Evolutionary conservation across 2,888 invertebrate genomes (phyloP).

Genomic region (Ochropleura leucogaster): DNA sequence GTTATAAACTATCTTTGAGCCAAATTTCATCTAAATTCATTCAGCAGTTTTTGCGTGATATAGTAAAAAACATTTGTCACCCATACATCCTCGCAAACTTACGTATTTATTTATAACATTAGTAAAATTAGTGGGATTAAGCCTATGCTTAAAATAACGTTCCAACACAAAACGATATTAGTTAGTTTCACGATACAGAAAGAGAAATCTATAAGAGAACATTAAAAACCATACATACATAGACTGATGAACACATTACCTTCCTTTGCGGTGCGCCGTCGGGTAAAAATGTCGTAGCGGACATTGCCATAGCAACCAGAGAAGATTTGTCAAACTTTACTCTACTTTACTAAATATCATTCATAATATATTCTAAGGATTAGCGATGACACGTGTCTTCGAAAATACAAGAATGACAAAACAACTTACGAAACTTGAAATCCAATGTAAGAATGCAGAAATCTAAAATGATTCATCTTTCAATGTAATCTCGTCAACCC

Average conservation of each 20-base stretch:
- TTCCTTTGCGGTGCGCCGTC: too few relatives aligned
- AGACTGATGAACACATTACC: too few relatives aligned
- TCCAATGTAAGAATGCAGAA: background rate
- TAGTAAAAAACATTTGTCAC: too few relatives aligned
- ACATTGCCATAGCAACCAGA: background rate
- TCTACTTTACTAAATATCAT: background rate
- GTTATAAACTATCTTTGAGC: too few relatives aligned
- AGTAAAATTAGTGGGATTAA: too few relatives aligned
- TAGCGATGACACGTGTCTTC: constrained; percentile 13
- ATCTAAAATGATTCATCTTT: constrained; percentile 16
- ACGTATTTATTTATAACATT: too few relatives aligned
- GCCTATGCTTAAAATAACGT: background rate
- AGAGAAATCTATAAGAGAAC: background rate
- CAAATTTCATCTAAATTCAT: too few relatives aligned
- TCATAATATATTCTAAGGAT: background rate
- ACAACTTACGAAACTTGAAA: constrained; percentile 18
- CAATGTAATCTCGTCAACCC: constrained; percentile 43
- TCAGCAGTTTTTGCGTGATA: too few relatives aligned
- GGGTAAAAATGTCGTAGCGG: too few relatives aligned
- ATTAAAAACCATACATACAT: too few relatives aligned
- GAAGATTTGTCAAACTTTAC: background rate
- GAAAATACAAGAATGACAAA: constrained; percentile 17
- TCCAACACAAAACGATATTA: background rate
- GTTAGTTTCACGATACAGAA: background rate
- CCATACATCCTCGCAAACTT: too few relatives aligned